Conservation (phyloP, 2,888 invertebrate genomes). For the Drosophila subsilvestris region DNA sequence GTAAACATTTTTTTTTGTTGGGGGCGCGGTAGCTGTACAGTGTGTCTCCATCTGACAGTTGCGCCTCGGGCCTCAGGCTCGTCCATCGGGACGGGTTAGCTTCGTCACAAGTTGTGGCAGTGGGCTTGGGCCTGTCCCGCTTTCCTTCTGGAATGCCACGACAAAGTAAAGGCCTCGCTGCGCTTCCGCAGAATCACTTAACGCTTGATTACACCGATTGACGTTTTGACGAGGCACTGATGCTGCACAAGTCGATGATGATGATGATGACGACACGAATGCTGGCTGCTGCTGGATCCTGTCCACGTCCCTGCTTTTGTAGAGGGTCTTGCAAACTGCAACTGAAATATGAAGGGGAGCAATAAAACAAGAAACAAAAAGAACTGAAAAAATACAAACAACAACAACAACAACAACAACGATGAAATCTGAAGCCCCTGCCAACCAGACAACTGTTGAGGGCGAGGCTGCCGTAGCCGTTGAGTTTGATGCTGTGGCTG, state of each 20-base stretch:
- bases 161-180: conserved; percentile 49
- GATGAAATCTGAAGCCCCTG: conserved; percentile 23
- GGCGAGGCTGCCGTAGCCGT: conserved; percentile 35
- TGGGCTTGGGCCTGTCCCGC: neutral
- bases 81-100: conserved; percentile 30
- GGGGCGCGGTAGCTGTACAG: neutral
- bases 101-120: conserved; percentile 24
- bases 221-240: conserved; percentile 78
- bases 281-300: conserved; percentile 23
- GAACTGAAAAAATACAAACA: neutral
- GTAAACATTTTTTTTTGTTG: neutral
- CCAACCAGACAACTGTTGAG: conserved; percentile 52
- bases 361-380: neutral
- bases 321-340: conserved; percentile 34
- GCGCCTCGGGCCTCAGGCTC: conserved; percentile 15
- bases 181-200: conserved; percentile 82
- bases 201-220: conserved; percentile 82
- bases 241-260: conserved; percentile 74
- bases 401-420: neutral
- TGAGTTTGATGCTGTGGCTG: conserved; percentile 15
- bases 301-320: conserved; percentile 1
- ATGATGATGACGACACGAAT: conserved; percentile 51
- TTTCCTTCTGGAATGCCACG: conserved; percentile 6
- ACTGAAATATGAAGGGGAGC: conserved; percentile 41
- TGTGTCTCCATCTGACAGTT: conserved; percentile 25